Evolutionary conservation across 2,113 vertebrate genomes (phyloP), one percentile per base, ranked within the genome.

Genomic region (Labeo rohita): DNA sequence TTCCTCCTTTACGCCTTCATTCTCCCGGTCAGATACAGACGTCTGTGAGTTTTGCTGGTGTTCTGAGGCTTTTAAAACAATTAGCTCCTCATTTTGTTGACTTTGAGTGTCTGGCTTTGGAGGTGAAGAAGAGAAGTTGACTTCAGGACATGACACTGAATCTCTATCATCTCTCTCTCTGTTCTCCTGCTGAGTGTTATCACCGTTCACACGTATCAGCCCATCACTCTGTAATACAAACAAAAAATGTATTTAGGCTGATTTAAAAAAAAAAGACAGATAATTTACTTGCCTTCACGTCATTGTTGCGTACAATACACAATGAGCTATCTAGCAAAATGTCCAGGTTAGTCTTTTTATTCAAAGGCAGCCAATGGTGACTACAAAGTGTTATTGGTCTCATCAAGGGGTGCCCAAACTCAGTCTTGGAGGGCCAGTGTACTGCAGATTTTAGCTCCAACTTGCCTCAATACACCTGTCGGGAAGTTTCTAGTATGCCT

Each of bases 151-250:
- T 34, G 75, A 49, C 28, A 2, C 4, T 52, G 34, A 47, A 28
- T 49, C 80, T 95, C 92, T 88, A 93, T 91, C 73, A 92, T 16
- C 66, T 36, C 54, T 87, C 45, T 83, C 78, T 83, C 73, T 82
- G 16, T 8, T 94, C 79, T 94, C 95, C 11, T 95, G 93, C 28
- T 88, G 91, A 87, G 90, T 9, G 66, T 28, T 47, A 6, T 92
- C 93, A 90, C 97, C 97, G 18, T 98, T 99, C 88, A 97, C 68
- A 75, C 95, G 96, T 92, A 96, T 92, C 90, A 96, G 95, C 79
- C 96, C 96, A 75, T 98, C 97, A 92, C 95, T 95, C 97, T 99
- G 28, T 83, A 86, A 68, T 59, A 91, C 56, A 63, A 92, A 87
- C 56, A 85, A 28, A 28, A 28, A 28, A 28, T 28, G 28, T 28